These are phyloP conservation scores for Araneus ventricosus DNA, from an alignment of 1,140 invertebrate species.

Conservation along the genomic window DNA sequence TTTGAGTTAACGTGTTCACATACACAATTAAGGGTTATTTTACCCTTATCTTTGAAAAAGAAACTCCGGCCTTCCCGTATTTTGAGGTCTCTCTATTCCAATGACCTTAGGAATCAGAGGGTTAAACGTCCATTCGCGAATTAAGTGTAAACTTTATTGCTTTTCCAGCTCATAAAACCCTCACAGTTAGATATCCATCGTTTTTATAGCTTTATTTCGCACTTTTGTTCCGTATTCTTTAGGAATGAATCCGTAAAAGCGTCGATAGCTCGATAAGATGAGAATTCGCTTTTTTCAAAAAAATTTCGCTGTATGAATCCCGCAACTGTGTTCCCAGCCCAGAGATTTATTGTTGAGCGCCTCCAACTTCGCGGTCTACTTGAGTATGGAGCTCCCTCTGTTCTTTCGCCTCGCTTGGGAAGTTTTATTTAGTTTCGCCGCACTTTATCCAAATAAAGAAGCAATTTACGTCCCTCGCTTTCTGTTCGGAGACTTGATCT, in stretches of 20 bases:
- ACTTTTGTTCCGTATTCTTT: not conserved
- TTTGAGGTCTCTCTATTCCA: too few species aligned
- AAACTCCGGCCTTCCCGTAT: too few species aligned
- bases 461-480: not conserved
- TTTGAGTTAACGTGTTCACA: too few species aligned
- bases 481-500: not conserved
- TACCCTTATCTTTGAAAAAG: too few species aligned
- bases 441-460: slow-evolving; percentile 14
- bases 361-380: not conserved
- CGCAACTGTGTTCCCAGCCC: too few species aligned
- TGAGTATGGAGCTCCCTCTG: not conserved
- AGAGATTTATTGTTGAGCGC: not conserved
- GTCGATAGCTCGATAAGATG: not conserved
- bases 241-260: not conserved
- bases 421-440: not conserved
- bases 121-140: too few species aligned
- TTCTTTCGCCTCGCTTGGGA: not conserved
- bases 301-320: too few species aligned
- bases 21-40: too few species aligned
- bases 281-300: not conserved
- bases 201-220: not conserved
- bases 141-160: too few species aligned
- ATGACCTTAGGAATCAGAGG: too few species aligned
- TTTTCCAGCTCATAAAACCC: not conserved
- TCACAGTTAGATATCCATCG: not conserved